Conservation (phyloP, 2,888 invertebrate species). For the Parascotia fuliginaria region DNA sequence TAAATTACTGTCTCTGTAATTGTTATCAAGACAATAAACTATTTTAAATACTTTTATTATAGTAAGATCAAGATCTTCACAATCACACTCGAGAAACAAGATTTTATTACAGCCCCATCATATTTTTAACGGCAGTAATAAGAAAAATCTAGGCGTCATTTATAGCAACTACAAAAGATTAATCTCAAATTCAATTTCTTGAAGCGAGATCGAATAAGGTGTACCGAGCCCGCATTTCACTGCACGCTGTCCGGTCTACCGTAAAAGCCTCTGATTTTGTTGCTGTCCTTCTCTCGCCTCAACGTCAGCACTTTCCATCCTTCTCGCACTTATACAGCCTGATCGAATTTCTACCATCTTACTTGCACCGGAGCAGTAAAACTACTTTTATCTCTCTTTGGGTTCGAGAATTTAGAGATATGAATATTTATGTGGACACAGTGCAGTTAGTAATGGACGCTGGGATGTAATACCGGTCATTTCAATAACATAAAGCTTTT, state of each 20-base stretch:
- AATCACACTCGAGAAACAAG: constrained; percentile 33
- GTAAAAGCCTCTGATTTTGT: constrained; percentile 83
- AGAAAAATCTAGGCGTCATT: constrained; percentile 63
- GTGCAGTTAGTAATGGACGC: constrained; percentile 76
- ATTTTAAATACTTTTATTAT: background rate
- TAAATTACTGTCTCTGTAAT: background rate
- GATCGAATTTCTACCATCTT: constrained; percentile 85
- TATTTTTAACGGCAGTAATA: constrained; percentile 47
- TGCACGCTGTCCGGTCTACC: constrained; percentile 82
- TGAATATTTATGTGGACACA: constrained; percentile 79
- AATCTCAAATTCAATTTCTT: constrained; percentile 84
- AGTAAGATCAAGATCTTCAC: constrained; percentile 16
- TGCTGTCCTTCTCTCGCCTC: constrained; percentile 61
- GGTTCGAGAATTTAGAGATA: constrained; percentile 77
- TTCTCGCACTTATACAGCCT: constrained; percentile 66
- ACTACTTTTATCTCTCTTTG: constrained; percentile 82
- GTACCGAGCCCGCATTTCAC: constrained; percentile 80
- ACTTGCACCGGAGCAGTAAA: constrained; percentile 80
- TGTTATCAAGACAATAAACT: background rate
- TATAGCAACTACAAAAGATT: constrained; percentile 75
- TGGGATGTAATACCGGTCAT: constrained; percentile 69
- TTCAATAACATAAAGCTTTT: constrained; percentile 72
- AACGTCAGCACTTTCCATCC: constrained; percentile 46
- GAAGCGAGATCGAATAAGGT: constrained; percentile 82
- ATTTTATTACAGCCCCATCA: constrained; percentile 47